phyloP scores from a whole-genome alignment of 2,888 invertebrate genomes.

The Tethea ocularis region DNA sequence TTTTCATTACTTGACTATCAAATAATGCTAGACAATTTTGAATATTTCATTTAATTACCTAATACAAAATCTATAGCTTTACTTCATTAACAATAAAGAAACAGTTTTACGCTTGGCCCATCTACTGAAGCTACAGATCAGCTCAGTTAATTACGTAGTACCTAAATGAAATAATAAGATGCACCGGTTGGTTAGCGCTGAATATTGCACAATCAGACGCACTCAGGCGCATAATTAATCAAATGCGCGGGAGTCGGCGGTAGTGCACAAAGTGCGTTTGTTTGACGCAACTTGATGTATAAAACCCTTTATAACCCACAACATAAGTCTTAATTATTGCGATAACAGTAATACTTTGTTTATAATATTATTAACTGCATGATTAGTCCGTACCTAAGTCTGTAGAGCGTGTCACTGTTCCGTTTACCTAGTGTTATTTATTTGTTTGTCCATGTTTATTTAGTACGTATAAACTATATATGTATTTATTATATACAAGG shows the following conservation, averaged over 20 bases:
- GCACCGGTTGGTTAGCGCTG: conserved; percentile 46
- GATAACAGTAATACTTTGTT: conserved; percentile 34
- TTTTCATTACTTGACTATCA: too few species aligned
- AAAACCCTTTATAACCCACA: conserved; percentile 31
- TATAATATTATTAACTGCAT: conserved; percentile 3
- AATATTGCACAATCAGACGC: conserved; percentile 60
- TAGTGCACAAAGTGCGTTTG: conserved; percentile 28
- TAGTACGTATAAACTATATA: too few species aligned
- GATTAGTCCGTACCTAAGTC: neutral
- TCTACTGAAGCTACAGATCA: neutral
- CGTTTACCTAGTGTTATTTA: too few species aligned
- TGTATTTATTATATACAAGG: too few species aligned
- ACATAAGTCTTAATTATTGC: conserved; percentile 25
- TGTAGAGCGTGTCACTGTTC: too few species aligned
- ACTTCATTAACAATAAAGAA: neutral
- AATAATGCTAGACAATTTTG: too few species aligned
- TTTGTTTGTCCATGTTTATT: too few species aligned
- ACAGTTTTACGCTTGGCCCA: neutral
- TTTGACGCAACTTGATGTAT: conserved; percentile 25
- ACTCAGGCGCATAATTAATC: conserved; percentile 67
- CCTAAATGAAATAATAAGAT: conserved; percentile 38
- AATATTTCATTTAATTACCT: neutral
- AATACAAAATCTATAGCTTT: neutral
- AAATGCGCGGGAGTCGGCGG: conserved; percentile 39
- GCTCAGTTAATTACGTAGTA: conserved; percentile 14